phyloP scores from a whole-genome alignment of 2,797 vertebrate genomes.

The Sylvia borin region DNA sequence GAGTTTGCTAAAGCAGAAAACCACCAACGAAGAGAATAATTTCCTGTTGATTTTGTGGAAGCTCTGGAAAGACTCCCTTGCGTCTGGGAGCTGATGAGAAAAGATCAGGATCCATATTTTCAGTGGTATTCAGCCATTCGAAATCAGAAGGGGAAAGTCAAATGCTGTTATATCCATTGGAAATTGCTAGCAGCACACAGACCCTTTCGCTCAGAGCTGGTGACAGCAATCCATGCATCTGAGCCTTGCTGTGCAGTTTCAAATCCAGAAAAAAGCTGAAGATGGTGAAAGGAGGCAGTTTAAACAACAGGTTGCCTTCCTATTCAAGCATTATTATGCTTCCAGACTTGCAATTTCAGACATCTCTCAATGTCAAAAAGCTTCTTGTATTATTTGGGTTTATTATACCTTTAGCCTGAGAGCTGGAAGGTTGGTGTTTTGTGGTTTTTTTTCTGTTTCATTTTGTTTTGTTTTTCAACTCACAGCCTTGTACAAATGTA shows the following conservation, averaged over 20 bases:
- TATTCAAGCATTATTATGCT: neutral
- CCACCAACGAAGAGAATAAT: neutral
- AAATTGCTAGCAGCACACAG: neutral
- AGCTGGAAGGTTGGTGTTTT: neutral
- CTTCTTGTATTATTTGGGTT: neutral
- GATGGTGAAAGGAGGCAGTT: neutral
- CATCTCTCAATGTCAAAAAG: neutral
- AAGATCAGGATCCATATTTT: neutral
- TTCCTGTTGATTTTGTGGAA: neutral
- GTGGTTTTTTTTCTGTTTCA: too few species aligned
- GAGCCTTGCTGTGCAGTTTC: neutral
- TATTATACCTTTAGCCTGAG: neutral
- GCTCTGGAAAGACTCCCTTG: neutral
- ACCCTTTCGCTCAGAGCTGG: neutral
- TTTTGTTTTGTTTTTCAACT: neutral
- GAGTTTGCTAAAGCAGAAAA: neutral
- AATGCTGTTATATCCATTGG: neutral
- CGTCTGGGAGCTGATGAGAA: neutral
- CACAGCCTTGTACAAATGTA: neutral
- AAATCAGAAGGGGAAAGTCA: neutral
- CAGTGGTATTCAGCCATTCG: neutral
- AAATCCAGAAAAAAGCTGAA: neutral
- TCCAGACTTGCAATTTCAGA: constrained; percentile 35
- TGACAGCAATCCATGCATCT: neutral
- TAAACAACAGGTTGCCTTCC: neutral